Percentiles rank a stretch among this genome's conserved stretches.
Evolutionary conservation across 1,140 invertebrate species (phyloP).

Genomic region (Brachionus koreanus): DNA sequence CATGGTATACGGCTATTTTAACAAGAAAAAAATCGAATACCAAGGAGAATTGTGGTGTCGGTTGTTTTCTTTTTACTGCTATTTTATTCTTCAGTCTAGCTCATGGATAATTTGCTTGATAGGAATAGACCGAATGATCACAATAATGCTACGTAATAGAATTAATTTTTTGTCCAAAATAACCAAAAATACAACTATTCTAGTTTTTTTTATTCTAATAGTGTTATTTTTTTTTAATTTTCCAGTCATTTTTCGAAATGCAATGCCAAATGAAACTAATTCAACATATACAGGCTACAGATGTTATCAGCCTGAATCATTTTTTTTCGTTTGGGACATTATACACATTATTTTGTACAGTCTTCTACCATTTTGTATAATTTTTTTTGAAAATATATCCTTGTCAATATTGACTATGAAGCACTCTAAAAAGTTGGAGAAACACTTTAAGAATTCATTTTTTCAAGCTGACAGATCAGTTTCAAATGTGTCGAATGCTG

Average conservation of each 20-base stretch:
- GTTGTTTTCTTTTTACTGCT: constrained; percentile 18
- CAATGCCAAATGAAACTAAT: not conserved
- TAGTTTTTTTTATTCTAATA: not conserved
- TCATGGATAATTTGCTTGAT: constrained; percentile 39
- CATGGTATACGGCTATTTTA: not conserved
- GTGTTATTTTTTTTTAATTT: constrained; percentile 33
- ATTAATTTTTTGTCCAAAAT: not conserved
- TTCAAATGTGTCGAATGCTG: not conserved
- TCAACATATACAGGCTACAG: not conserved
- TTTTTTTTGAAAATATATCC: constrained; percentile 27
- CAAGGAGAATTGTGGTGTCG: not conserved
- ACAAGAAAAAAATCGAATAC: constrained; percentile 27
- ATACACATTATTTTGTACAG: constrained; percentile 35
- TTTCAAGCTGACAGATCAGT: not conserved
- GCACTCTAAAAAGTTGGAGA: constrained; percentile 8
- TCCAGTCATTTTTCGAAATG: not conserved
- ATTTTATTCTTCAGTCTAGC: constrained; percentile 42
- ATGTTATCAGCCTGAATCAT: constrained; percentile 4
- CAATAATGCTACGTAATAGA: not conserved
- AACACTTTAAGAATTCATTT: not conserved
- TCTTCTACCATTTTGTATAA: constrained; percentile 27
- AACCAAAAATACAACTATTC: not conserved
- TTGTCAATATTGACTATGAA: not conserved
- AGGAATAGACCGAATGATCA: constrained; percentile 25
- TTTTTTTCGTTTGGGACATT: constrained; percentile 25